These are phyloP conservation scores for Cylas formicarius DNA, from an alignment of 1,140 invertebrate genomes.

Conservation along the genomic window DNA sequence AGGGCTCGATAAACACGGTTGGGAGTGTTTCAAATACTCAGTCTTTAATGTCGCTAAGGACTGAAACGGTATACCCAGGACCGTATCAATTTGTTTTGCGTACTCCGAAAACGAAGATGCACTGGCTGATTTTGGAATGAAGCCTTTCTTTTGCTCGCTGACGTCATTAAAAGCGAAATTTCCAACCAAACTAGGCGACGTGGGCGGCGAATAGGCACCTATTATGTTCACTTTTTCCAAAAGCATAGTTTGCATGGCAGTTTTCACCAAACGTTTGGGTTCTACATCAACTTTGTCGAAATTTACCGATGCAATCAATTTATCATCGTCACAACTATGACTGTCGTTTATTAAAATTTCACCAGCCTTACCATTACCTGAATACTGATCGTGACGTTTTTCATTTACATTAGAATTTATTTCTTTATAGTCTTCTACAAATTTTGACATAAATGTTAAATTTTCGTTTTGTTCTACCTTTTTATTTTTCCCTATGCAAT, in stretches of 20 bases:
- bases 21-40: conserved; percentile 18
- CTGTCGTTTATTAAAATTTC: neutral
- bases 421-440: too few species aligned
- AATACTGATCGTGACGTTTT: too few species aligned
- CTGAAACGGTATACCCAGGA: conserved; percentile 27
- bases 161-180: conserved; percentile 10
- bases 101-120: conserved; percentile 22
- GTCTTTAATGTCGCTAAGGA: conserved; percentile 18
- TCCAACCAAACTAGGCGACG: conserved; percentile 24
- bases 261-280: conserved; percentile 34
- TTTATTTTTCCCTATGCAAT: too few species aligned
- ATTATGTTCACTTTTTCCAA: conserved; percentile 40
- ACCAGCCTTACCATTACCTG: neutral
- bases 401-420: neutral
- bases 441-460: too few species aligned
- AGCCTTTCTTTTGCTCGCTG: neutral
- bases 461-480: too few species aligned
- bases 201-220: conserved; percentile 34
- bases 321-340: conserved; percentile 27
- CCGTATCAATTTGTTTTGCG: conserved; percentile 25
- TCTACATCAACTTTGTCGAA: conserved; percentile 24
- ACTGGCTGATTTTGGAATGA: conserved; percentile 22
- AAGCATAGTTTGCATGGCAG: conserved; percentile 41
- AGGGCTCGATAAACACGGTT: conserved; percentile 14
- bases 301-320: conserved; percentile 24